Evolutionary conservation across 2,797 vertebrate genomes (phyloP), one percentile per base, ranked within the genome.

Genomic region (Poeciliopsis presidionis): DNA sequence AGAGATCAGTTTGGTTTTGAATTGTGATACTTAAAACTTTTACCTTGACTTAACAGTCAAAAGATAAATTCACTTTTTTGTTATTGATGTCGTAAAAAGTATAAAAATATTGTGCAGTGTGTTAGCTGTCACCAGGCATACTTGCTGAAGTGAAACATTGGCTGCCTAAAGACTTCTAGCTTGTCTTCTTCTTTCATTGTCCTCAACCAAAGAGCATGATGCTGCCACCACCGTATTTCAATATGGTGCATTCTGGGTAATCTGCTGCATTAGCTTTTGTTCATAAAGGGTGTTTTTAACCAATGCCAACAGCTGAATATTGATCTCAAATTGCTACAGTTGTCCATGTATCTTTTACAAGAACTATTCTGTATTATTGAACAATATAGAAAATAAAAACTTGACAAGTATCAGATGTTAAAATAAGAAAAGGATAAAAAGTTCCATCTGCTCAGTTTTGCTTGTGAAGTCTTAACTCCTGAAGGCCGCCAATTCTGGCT

Each of bases 401-500:
- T 6, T 67, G 18, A 65, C 33, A 22, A 22, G 18, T 36, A 20
- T 63, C 16, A 63, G 36, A 39, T 20, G 16, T 33, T 33, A 61
- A 18, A 33, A 33, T 18, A 4, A 65, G 16, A 65, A 20, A 39
- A 39, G 4, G 36, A 67, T 25, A 22, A 30, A 5, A 28, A 33
- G 28, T 61, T 61, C 28, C 4, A 41, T 41, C 9, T 67, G 4
- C 47, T 36, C 20, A 3, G 41, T 33, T 69, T 59, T 57, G 72
- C 81, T 46, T n/a, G 67, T 61, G 13, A 28, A 39, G 13, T 70
- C 25, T 6, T 13, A 7, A n/a, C 43, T 71, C n/a, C 14, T 45
- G 82, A 88, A 88, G 72, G 79, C 55, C 79, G 53, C 33, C 25
- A 0, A 36, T 73, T 76, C 33, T 25, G 0, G 18, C 63, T 12